phyloP scores from a whole-genome alignment of 1,140 invertebrate species.

The Trichogramma pretiosum region DNA sequence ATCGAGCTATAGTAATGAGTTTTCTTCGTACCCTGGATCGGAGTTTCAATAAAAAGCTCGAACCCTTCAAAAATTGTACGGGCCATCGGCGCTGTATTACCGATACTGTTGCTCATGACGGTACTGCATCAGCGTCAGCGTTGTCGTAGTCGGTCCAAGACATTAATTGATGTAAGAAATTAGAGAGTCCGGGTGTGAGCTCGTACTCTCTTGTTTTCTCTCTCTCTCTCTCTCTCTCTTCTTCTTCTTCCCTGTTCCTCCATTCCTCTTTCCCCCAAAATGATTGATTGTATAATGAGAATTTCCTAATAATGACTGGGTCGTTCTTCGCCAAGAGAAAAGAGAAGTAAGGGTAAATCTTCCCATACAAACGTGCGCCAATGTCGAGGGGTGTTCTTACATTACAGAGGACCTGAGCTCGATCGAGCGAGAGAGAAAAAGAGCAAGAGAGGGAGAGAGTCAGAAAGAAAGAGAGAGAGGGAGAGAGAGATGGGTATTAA shows the following conservation, averaged over 20 bases:
- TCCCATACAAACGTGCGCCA: conserved; percentile 20
- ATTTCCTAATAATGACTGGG: conserved; percentile 43
- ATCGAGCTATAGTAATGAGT: no score
- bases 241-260: no score
- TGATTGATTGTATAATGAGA: conserved; percentile 45
- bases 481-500: conserved; percentile 35
- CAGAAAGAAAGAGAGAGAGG: conserved; percentile 5
- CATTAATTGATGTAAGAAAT: conserved; percentile 44
- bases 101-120: no score
- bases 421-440: neutral
- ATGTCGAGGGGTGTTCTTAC: conserved; percentile 10
- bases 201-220: no score
- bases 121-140: neutral
- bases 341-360: no score
- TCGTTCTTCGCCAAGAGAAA: no score
- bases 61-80: no score
- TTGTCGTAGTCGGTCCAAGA: conserved; percentile 26
- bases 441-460: conserved; percentile 10
- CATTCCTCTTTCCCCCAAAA: conserved; percentile 32
- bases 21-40: no score
- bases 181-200: conserved; percentile 26
- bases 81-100: no score
- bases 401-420: neutral
- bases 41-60: no score
- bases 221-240: no score